Percentiles rank a stretch among this genome's conserved stretches.
phyloP scores from a whole-genome alignment of 30 jellyfish, hydroid and myxozoan genomes.

The Turritopsis rubra region DNA sequence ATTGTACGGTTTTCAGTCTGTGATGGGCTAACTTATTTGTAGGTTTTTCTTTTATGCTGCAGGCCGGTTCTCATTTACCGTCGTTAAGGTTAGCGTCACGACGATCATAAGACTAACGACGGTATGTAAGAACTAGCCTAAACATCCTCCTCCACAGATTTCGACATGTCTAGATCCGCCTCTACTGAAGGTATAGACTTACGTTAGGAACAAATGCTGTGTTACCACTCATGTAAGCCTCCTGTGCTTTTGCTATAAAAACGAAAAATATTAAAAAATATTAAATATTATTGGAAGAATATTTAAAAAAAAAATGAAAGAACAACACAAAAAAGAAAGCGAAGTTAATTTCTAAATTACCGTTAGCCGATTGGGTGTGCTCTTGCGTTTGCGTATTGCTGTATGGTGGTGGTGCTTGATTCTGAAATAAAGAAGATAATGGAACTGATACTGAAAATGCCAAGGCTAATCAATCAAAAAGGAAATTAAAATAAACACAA shows the following conservation, averaged over 20 bases:
- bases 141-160: too few relatives aligned
- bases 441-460: not conserved
- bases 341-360: not conserved
- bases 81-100: too few relatives aligned
- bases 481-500: not conserved
- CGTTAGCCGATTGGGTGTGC: not conserved
- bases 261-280: not conserved
- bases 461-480: not conserved
- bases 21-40: too few relatives aligned
- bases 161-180: too few relatives aligned
- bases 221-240: conserved; percentile 85
- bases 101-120: too few relatives aligned
- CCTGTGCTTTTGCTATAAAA: conserved; percentile 70
- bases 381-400: not conserved
- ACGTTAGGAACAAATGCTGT: conserved; percentile 83
- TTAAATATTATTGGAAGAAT: not conserved
- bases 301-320: not conserved
- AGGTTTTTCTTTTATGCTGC: too few relatives aligned
- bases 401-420: conserved; percentile 18
- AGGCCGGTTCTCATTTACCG: too few relatives aligned
- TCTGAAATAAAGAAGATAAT: not conserved
- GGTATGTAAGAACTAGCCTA: too few relatives aligned
- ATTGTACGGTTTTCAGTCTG: too few relatives aligned
- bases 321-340: not conserved
- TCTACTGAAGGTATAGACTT: conserved; percentile 34